Base-by-base conservation (phyloP, 2,888 invertebrate genomes). In the Nesidiocoris tenuis region DNA sequence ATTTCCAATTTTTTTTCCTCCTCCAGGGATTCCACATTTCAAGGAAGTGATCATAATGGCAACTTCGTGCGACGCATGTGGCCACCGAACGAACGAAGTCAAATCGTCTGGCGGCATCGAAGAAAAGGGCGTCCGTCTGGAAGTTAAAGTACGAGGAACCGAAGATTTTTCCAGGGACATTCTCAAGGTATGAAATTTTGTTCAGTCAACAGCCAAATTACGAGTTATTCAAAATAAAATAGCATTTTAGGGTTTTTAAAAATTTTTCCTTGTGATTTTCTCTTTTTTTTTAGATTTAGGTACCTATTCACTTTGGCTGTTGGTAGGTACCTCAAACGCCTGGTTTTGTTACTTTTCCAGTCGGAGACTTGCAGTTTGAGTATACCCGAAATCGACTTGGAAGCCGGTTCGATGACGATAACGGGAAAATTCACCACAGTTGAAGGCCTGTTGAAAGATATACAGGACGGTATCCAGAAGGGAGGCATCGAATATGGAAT, bases 1-100 rank as follows among this genome's bases (percentile, higher is more conserved):
- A n/a, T n/a, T n/a, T n/a, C n/a, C 39, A 7, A 39, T 24, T 63
- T 21, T 76, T 12, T 21, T 22, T 64, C 75, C 18, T 61, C 74
- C 79, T 77, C 65, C 81, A 89, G 90, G 90, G 80, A 95, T 99
- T 82, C 99, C 99, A 0, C 91, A 96, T 83, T 99, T 99, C 84
- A 98, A 99, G 84, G 94, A 98, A 83, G 95, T 96, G 0, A 91
- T 99, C 0, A 95, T 99, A 77, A 99, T 99, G 98, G 96, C 98
- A 0, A 96, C 96, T 0, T 87, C 85, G 0, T 99, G 99, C 83
- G 96, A 97, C 17, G 83, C 83, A 0, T 99, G 99, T 84, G 98
- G 98, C 0, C 88, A 90, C 82, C 89, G 92, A 80, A 96, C 97
- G 1, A 98, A 95, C 83, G 99, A 99, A 86, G 96, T 99, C 0